Conservation (phyloP, 2,113 vertebrate genomes). For the Callocephalon fimbriatum region DNA sequence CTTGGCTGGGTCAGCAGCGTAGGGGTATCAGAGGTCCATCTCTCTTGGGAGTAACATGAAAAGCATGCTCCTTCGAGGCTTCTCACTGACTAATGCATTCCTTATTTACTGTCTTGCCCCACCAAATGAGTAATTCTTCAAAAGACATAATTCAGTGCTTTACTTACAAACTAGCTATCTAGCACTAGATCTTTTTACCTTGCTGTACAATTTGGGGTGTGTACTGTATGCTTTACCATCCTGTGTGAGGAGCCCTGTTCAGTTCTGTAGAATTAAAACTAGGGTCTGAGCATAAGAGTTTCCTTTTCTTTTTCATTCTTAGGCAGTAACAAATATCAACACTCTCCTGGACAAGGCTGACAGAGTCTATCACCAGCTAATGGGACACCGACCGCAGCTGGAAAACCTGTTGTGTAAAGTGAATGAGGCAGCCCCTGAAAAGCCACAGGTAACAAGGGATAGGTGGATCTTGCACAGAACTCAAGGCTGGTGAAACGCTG, state of each 20-base stretch:
- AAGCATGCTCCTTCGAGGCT: background rate
- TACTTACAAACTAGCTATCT: no score
- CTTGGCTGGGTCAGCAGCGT: background rate
- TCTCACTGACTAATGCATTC: background rate
- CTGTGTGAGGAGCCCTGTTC: background rate
- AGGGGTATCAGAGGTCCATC: background rate
- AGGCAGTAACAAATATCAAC: slow-evolving; percentile 99
- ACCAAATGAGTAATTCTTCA: background rate
- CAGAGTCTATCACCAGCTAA: slow-evolving; percentile 96
- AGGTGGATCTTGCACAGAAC: background rate
- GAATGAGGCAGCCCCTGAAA: slow-evolving; percentile 96
- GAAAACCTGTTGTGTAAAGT: slow-evolving; percentile 96
- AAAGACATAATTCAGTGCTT: background rate
- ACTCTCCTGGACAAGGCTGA: slow-evolving; percentile 97
- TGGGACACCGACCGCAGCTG: slow-evolving; percentile 95
- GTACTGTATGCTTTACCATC: background rate
- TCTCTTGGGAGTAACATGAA: background rate
- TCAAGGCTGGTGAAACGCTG: background rate
- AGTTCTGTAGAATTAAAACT: background rate
- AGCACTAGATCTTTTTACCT: background rate
- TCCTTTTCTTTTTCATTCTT: background rate
- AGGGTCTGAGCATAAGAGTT: background rate
- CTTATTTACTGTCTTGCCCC: background rate
- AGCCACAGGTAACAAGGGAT: slow-evolving; percentile 86
- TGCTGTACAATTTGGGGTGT: background rate